phyloP scores from a whole-genome alignment of 1,140 invertebrate species.

The Diorhabda carinulata region DNA sequence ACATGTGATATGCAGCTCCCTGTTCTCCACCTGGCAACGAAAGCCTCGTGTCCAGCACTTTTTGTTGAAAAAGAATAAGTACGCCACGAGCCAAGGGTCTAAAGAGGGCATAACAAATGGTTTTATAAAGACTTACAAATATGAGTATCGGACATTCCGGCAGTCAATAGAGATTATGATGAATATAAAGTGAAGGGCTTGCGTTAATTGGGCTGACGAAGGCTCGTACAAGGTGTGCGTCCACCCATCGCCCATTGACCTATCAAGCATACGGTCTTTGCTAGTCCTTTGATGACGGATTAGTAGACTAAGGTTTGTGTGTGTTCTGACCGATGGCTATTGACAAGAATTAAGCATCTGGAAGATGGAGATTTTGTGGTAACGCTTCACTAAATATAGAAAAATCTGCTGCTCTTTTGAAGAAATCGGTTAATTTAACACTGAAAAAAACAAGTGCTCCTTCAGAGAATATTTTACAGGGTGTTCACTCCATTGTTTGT shows the following conservation, averaged over 20 bases:
- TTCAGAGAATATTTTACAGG: no score
- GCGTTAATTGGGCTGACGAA: conserved; percentile 26
- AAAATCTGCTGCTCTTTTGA: not conserved
- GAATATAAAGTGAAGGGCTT: conserved; percentile 25
- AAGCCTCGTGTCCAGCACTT: conserved; percentile 9
- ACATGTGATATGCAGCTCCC: not conserved
- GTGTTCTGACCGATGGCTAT: conserved; percentile 7
- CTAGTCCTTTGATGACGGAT: conserved; percentile 20
- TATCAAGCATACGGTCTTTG: conserved; percentile 6
- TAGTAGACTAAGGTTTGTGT: conserved; percentile 10
- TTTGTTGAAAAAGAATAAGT: not conserved
- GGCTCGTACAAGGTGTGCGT: conserved; percentile 9
- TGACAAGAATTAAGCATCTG: not conserved
- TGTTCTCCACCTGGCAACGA: conserved; percentile 4
- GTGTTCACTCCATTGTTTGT: no score
- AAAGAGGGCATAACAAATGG: conserved; percentile 22
- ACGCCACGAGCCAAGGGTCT: conserved; percentile 21
- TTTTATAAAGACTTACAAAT: conserved; percentile 22
- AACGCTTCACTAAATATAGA: not conserved
- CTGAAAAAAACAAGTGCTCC: not conserved
- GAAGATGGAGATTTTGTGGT: not conserved
- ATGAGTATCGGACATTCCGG: conserved; percentile 14
- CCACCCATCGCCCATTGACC: conserved; percentile 9
- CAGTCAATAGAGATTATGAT: conserved; percentile 24
- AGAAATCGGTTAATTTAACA: not conserved